Evolutionary conservation across 2,797 vertebrate genomes (phyloP).

Genomic region (Leptodactylus fallax): DNA sequence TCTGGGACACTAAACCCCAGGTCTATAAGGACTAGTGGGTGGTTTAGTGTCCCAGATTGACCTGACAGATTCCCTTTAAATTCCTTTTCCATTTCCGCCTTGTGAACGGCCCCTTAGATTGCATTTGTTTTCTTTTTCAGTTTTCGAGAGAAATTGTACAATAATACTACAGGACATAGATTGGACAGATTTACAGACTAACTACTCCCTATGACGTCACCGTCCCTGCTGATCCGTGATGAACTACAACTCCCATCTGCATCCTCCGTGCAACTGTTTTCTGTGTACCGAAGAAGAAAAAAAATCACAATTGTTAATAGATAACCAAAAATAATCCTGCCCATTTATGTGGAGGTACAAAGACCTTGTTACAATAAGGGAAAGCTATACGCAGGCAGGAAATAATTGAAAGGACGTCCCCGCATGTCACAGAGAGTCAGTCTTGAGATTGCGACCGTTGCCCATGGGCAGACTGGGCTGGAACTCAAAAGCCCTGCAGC

Average conservation of each 20-base stretch:
- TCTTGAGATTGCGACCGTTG: slow-evolving; percentile 46
- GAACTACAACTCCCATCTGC: not conserved
- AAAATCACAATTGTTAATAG: not conserved
- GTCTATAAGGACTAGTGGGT: too few species aligned
- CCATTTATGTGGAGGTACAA: slow-evolving; percentile 35
- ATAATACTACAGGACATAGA: not conserved
- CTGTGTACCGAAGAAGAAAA: not conserved
- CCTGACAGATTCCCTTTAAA: too few species aligned
- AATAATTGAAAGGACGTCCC: slow-evolving; percentile 57
- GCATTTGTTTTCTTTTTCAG: not conserved
- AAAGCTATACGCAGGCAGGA: slow-evolving; percentile 30
- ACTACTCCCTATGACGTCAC: not conserved
- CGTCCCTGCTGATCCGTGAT: too few species aligned
- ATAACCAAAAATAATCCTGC: slow-evolving; percentile 46
- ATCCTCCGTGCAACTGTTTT: not conserved
- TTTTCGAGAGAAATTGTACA: not conserved
- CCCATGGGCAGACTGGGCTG: slow-evolving; percentile 49
- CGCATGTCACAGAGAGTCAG: slow-evolving; percentile 23
- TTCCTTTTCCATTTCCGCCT: too few species aligned
- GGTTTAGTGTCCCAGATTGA: too few species aligned
- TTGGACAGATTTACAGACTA: not conserved
- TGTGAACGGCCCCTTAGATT: too few species aligned
- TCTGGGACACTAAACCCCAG: too few species aligned
- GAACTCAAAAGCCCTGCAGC: slow-evolving; percentile 55
- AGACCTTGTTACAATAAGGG: slow-evolving; percentile 20